Base-by-base conservation (phyloP, 1,140 invertebrate genomes). In the Zeugodacus cucurbitae region DNA sequence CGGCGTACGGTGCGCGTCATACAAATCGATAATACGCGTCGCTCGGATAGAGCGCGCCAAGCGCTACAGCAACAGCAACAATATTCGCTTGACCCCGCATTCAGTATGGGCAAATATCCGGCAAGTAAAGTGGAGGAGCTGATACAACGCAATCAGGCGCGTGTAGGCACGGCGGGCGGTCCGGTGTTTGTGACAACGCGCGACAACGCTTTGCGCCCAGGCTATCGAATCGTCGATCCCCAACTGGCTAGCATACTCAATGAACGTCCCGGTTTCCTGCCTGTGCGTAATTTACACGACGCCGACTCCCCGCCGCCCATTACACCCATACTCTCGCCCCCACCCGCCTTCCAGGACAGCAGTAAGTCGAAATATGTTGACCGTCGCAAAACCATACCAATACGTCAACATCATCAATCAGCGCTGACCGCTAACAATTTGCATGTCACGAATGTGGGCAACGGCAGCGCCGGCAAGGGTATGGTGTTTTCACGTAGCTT, bases 321-420 rank as follows among this genome's bases (percentile, higher is more conserved):
- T 10, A 94, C 94, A 0, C 94, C 94, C 3, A 94, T 94, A 87
- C 91, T 94, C 17, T 94, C 94, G 44, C 94, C 94, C n/a, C 94
- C 94, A 14, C 94, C 94, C 29, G 94, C 94, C 44, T 94, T 94
- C 88, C 94, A 94, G 89, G 94, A 94, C 88, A 90, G 91, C 74
- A 92, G 89, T 32, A 90, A 89, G 62, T 29, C 86, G 3, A 89
- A 90, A 67, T 90, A 90, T 62, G 88, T 88, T 22, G 91, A 92
- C 3, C 86, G 90, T 1, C 90, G 89, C 6, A 92, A 90, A 78
- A 86, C 87, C 44, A 88, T 78, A 59, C 41, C 91, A 0, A 90
- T 82, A 48, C 88, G 91, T 0, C 90, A 90, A 32, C 89, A 7
- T 59, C 90, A 74, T 59, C 90, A 74, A 44, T 62, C 90, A 89